Conservation (phyloP, 2,888 invertebrate genomes). For the Serripes groenlandicus region DNA sequence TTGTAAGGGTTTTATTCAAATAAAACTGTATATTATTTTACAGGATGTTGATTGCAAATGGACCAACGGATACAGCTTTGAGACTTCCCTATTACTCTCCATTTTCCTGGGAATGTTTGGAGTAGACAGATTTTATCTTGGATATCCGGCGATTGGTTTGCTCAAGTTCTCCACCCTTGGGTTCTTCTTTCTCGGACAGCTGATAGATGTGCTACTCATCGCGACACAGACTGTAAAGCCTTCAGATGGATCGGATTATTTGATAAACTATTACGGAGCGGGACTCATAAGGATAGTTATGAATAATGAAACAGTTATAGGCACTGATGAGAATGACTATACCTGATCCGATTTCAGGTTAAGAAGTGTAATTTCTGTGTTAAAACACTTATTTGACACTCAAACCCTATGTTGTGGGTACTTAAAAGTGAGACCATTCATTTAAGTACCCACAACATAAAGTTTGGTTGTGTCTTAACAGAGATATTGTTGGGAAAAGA, state of each 20-base stretch:
- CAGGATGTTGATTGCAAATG: slow-evolving; percentile 93
- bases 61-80: slow-evolving; percentile 98
- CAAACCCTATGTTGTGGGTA: too few species aligned
- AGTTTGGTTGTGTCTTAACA: too few species aligned
- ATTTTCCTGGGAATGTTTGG: slow-evolving; percentile 99
- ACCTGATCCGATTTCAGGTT: too few species aligned
- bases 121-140: slow-evolving; percentile 98
- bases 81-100: slow-evolving; percentile 96
- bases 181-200: slow-evolving; percentile 97
- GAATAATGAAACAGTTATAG: slow-evolving; percentile 90
- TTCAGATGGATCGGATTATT: slow-evolving; percentile 97
- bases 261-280: slow-evolving; percentile 97
- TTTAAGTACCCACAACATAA: too few species aligned
- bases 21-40: too few species aligned
- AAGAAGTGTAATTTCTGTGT: too few species aligned
- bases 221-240: slow-evolving; percentile 96
- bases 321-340: slow-evolving; percentile 62
- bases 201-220: slow-evolving; percentile 97
- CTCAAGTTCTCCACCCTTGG: slow-evolving; percentile 98
- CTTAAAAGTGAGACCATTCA: too few species aligned
- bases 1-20: too few species aligned
- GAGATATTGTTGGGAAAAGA: too few species aligned
- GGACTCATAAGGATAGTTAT: slow-evolving; percentile 93
- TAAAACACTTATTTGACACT: too few species aligned
- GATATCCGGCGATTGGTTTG: slow-evolving; percentile 97